Conservation (phyloP, 2,113 vertebrate species). For the Cariama cristata region DNA sequence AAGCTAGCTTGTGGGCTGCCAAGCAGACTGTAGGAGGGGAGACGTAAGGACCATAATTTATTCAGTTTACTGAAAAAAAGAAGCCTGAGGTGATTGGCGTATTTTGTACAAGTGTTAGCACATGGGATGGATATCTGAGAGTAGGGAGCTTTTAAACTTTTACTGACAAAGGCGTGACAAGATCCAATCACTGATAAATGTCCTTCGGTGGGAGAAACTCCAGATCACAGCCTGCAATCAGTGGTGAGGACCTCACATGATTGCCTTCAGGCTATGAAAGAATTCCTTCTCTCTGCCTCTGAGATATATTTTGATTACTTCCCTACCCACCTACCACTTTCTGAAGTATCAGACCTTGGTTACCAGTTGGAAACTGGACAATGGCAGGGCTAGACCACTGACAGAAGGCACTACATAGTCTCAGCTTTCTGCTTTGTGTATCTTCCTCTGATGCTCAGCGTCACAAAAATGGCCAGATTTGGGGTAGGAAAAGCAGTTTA, state of each 20-base stretch:
- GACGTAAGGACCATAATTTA: not conserved
- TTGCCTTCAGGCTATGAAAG: not conserved
- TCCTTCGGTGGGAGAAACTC: not conserved
- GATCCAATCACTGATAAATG: constrained; percentile 1
- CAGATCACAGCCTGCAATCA: not conserved
- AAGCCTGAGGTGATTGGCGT: not conserved
- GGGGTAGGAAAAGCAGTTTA: not conserved
- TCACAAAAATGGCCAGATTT: not conserved
- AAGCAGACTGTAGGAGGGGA: not conserved
- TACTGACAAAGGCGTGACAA: not conserved
- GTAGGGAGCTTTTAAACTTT: not conserved
- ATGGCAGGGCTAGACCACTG: not conserved
- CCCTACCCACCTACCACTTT: not conserved
- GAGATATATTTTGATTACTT: not conserved
- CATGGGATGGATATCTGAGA: not conserved
- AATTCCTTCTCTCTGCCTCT: not conserved
- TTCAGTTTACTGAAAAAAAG: not conserved
- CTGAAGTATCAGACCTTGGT: not conserved
- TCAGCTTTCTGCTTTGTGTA: not conserved
- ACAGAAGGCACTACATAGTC: not conserved
- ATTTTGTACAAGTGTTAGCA: not conserved
- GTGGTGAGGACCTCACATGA: not conserved
- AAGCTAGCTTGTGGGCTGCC: not conserved
- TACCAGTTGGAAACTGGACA: not conserved
- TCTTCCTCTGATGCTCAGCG: not conserved